phyloP scores from a whole-genome alignment of 2,888 invertebrate species.

The Tachina grossa region DNA sequence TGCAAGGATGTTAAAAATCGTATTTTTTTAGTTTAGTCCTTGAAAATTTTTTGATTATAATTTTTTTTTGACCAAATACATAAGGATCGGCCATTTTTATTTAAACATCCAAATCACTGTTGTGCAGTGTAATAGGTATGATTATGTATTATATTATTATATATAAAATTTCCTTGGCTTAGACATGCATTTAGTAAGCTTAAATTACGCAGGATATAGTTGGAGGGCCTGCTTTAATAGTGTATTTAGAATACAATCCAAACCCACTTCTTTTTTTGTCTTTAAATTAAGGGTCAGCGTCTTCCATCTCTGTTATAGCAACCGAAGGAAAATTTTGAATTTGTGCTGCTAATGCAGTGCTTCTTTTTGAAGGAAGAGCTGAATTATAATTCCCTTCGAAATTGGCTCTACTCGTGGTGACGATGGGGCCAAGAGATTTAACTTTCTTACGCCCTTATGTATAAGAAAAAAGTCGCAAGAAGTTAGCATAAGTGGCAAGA shows the following conservation, averaged over 20 bases:
- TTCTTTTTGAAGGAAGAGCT: background rate
- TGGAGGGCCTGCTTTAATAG: background rate
- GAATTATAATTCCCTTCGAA: no score
- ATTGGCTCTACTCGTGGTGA: background rate
- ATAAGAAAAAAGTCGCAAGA: no score
- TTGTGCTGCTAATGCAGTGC: background rate
- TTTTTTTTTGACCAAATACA: no score
- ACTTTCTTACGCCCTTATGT: no score
- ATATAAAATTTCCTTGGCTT: background rate
- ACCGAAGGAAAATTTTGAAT: background rate
- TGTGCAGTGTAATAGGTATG: no score
- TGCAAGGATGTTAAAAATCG: no score
- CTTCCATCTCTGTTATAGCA: background rate
- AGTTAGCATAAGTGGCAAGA: no score
- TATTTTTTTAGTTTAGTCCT: no score
- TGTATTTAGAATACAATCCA: background rate
- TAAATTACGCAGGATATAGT: background rate
- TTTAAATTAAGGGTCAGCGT: background rate
- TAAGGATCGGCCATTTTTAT: no score
- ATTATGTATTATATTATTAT: no score
- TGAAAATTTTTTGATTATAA: no score
- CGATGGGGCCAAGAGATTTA: background rate
- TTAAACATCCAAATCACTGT: no score
- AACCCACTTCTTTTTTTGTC: background rate
- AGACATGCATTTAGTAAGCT: background rate